A percentile compares a stretch with the other conserved stretches of the same genome.
These are phyloP conservation scores for Beris chalybata DNA, from an alignment of 2,888 invertebrate species.

Conservation along the genomic window DNA sequence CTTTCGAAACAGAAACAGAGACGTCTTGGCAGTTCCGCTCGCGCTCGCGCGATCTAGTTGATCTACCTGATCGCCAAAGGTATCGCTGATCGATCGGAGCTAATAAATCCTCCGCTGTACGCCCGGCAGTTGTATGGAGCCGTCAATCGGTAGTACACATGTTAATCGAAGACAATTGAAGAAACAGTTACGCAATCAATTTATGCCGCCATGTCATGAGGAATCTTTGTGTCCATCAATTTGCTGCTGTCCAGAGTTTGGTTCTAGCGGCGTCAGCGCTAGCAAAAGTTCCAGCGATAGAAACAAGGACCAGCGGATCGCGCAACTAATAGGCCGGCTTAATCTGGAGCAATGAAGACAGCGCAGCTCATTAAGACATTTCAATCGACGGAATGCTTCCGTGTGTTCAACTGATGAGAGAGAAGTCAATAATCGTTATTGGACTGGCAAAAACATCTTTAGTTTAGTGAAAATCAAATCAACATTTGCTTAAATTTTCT, in stretches of 20 bases:
- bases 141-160: conserved; percentile 37
- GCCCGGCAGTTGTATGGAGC: conserved; percentile 36
- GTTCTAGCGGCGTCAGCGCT: conserved; percentile 3
- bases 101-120: conserved; percentile 37
- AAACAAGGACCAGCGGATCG: conserved; percentile 3
- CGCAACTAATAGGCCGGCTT: conserved; percentile 10
- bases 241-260: conserved; percentile 20
- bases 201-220: conserved; percentile 34
- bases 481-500: too few relatives aligned
- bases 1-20: conserved; percentile 15
- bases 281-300: background rate
- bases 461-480: too few relatives aligned
- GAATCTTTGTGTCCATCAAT: conserved; percentile 29
- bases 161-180: conserved; percentile 36
- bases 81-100: conserved; percentile 35
- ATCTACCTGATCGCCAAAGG: conserved; percentile 25
- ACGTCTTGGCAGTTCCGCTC: conserved; percentile 4
- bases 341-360: conserved; percentile 23
- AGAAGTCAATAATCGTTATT: conserved; percentile 6
- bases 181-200: conserved; percentile 38
- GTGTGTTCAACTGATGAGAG: conserved; percentile 18
- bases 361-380: conserved; percentile 30
- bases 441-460: too few relatives aligned
- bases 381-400: conserved; percentile 24
- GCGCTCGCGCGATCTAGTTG: conserved; percentile 24